Conservation (phyloP, 1,140 invertebrate species). For the Zaprionus kolodkinae region DNA sequence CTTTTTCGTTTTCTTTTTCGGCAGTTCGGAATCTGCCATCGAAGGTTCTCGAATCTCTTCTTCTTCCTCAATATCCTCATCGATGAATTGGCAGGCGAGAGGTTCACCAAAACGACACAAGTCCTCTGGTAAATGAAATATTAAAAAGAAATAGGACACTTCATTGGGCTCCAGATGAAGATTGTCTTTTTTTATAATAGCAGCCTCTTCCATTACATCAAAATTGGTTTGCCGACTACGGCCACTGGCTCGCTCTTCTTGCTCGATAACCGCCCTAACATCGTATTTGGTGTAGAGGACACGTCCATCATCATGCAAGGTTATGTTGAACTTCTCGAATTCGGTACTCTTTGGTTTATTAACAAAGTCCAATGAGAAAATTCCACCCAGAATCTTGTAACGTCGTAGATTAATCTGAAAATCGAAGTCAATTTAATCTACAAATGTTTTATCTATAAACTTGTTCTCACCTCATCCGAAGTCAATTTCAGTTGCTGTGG, state of each 20-base stretch:
- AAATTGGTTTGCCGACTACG: neutral
- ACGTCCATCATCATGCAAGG: conserved; percentile 60
- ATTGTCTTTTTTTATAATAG: neutral
- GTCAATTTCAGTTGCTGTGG: conserved; percentile 44
- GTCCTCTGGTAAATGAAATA: conserved; percentile 53
- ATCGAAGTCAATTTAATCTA: neutral
- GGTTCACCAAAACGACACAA: conserved; percentile 67
- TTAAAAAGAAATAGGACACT: conserved; percentile 55
- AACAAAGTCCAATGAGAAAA: conserved; percentile 60
- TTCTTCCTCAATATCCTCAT: conserved; percentile 32
- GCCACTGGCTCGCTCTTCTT: neutral
- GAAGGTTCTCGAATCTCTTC: neutral
- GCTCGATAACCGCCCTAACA: conserved; percentile 12
- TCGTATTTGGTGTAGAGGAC: conserved; percentile 31
- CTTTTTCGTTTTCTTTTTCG: conserved; percentile 11
- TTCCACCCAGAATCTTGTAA: conserved; percentile 65
- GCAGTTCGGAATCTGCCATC: neutral
- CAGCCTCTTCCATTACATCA: neutral
- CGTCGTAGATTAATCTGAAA: conserved; percentile 65
- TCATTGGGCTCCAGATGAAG: conserved; percentile 24
- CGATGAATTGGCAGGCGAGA: conserved; percentile 60
- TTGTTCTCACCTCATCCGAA: conserved; percentile 48
- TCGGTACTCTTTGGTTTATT: conserved; percentile 52
- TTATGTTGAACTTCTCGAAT: conserved; percentile 60
- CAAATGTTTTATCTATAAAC: neutral